Evolutionary conservation across 2,113 vertebrate species (phyloP).

Genomic region (Microcebus tavaratra): DNA sequence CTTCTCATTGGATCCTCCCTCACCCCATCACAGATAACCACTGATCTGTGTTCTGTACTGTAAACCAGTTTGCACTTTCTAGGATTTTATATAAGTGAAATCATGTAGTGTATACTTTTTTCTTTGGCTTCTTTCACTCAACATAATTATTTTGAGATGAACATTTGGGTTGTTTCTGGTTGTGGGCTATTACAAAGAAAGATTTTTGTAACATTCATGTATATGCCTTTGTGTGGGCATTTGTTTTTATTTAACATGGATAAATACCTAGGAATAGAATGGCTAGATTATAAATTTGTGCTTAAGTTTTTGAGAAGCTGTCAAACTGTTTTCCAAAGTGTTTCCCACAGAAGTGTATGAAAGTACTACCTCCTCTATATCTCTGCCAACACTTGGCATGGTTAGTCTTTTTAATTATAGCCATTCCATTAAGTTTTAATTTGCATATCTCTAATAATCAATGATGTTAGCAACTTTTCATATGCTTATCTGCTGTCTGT

Average conservation of each 20-base stretch:
- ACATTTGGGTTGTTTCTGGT: slow-evolving; percentile 29
- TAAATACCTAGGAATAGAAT: slow-evolving; percentile 35
- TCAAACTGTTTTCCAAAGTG: slow-evolving; percentile 37
- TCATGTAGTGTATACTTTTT: not conserved
- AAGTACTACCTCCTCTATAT: not conserved
- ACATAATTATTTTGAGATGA: slow-evolving; percentile 55
- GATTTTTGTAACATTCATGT: slow-evolving; percentile 24
- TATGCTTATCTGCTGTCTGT: not conserved
- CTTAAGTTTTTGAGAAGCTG: not conserved
- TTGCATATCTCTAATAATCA: not conserved
- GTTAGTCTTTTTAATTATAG: not conserved
- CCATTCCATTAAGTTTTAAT: not conserved
- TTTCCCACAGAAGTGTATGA: not conserved
- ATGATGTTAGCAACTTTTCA: not conserved
- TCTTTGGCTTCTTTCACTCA: slow-evolving; percentile 11
- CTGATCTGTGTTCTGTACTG: not conserved
- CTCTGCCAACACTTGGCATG: not conserved
- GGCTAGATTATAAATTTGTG: slow-evolving; percentile 13
- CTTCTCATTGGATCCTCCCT: not conserved
- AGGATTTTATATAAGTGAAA: not conserved
- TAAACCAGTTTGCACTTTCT: slow-evolving; percentile 11
- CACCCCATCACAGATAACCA: not conserved
- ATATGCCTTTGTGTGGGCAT: not conserved
- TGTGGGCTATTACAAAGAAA: slow-evolving; percentile 31
- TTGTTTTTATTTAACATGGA: slow-evolving; percentile 55